Percentiles rank a stretch among this genome's conserved stretches.
Conservation (phyloP, 92 coral and sea anemone genomes). For the Ricordea florida region DNA sequence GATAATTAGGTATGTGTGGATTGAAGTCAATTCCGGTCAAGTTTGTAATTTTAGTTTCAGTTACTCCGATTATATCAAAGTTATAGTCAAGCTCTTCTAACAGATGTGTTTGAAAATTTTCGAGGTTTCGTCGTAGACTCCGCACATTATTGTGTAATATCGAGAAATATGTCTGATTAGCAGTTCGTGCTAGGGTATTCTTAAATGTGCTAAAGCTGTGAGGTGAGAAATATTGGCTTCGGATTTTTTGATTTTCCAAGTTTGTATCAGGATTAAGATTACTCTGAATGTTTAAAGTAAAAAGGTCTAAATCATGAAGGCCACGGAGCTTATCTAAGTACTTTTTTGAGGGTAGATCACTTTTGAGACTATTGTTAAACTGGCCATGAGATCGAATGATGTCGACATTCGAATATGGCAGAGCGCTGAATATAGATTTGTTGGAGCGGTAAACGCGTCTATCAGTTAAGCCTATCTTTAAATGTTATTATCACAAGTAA, state of each 20-base stretch:
- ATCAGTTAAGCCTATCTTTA: too few relatives aligned
- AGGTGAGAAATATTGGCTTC: conserved; percentile 23
- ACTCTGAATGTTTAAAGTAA: not conserved
- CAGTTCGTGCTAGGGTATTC: not conserved
- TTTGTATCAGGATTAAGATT: conserved; percentile 11
- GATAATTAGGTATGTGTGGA: conserved; percentile 40
- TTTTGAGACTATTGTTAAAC: conserved; percentile 13
- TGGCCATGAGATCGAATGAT: conserved; percentile 22
- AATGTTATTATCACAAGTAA: too few relatives aligned
- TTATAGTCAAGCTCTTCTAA: conserved; percentile 30
- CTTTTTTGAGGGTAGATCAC: conserved; percentile 22
- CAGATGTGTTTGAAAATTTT: conserved; percentile 39
- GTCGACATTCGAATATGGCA: not conserved
- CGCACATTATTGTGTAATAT: conserved; percentile 30
- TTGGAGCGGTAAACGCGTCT: too few relatives aligned
- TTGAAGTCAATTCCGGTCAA: not conserved
- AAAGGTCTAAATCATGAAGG: conserved; percentile 20
- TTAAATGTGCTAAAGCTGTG: conserved; percentile 16
- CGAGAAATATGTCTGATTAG: not conserved
- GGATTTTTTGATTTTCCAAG: not conserved
- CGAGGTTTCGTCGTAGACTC: conserved; percentile 30
- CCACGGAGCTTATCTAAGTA: conserved; percentile 22
- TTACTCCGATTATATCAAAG: conserved; percentile 39
- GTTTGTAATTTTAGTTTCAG: conserved; percentile 50
- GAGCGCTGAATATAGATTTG: not conserved